A percentile compares a stretch with the other conserved stretches of the same genome.
phyloP scores from a whole-genome alignment of 2,113 vertebrate species.

The Ophthalmolycus amberensis region DNA sequence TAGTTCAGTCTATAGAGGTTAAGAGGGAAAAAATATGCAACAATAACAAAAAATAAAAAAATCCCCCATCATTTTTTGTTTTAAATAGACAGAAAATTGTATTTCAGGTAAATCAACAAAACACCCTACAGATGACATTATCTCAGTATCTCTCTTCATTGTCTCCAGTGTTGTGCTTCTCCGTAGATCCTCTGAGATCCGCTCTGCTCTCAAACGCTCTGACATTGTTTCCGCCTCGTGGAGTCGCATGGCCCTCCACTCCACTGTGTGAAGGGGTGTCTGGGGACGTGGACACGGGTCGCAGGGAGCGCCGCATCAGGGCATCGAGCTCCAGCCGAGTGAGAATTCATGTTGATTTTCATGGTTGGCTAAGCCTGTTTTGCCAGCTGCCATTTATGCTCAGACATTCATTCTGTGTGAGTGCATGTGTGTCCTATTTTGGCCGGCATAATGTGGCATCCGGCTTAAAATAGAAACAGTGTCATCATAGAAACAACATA shows the following conservation, averaged over 20 bases:
- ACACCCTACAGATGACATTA: not conserved
- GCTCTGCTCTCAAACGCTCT: constrained; percentile 30
- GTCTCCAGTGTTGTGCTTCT: not conserved
- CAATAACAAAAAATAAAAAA: not conserved
- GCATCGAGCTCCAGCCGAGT: constrained; percentile 70
- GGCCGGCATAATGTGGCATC: constrained; percentile 43
- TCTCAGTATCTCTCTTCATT: constrained; percentile 7
- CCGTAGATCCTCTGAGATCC: constrained; percentile 47
- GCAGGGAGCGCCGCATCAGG: constrained; percentile 59
- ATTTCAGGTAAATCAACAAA: not conserved
- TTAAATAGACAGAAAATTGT: not conserved
- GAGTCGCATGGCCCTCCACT: constrained; percentile 44
- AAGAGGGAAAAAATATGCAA: not conserved
- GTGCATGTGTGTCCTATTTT: constrained; percentile 53
- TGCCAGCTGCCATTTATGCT: constrained; percentile 80
- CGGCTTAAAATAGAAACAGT: constrained; percentile 41
- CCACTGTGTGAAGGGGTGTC: constrained; percentile 61
- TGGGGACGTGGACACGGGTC: constrained; percentile 63
- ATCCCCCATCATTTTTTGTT: too few species aligned
- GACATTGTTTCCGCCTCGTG: constrained; percentile 51
- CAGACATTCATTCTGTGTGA: constrained; percentile 68
- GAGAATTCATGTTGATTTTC: constrained; percentile 78
- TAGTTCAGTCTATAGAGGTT: not conserved
- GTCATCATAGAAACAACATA: constrained; percentile 28
- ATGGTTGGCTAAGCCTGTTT: constrained; percentile 76